These are phyloP conservation scores for Dromas ardeola DNA, from an alignment of 2,113 vertebrate genomes.

Conservation along the genomic window DNA sequence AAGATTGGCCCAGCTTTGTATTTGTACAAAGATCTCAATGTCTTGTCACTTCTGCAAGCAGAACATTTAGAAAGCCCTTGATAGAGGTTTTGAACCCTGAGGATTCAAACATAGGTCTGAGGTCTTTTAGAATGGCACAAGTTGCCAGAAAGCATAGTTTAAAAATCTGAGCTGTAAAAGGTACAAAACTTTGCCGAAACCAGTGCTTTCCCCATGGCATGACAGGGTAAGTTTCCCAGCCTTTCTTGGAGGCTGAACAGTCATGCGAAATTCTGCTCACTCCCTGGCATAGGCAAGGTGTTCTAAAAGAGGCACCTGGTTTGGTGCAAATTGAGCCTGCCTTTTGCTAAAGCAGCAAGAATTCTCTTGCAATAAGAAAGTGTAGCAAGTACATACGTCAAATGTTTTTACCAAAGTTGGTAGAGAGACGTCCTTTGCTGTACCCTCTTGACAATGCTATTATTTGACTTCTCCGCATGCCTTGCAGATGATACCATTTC, in stretches of 20 bases:
- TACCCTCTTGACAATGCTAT: neutral
- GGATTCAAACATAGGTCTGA: neutral
- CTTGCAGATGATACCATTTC: neutral
- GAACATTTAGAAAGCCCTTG: neutral
- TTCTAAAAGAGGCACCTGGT: neutral
- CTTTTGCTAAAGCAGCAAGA: neutral
- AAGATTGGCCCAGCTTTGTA: neutral
- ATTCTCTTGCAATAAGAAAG: neutral
- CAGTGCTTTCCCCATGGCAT: neutral
- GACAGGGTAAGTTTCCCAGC: neutral
- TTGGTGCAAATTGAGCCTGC: neutral
- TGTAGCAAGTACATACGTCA: neutral
- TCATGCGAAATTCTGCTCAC: neutral
- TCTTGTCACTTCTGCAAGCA: neutral
- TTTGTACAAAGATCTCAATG: neutral
- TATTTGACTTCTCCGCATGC: neutral
- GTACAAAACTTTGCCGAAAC: neutral
- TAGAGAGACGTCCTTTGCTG: neutral
- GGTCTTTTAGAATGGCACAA: neutral
- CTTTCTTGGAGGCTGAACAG: neutral
- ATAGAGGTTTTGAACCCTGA: neutral
- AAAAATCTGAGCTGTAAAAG: neutral
- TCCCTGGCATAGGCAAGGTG: neutral
- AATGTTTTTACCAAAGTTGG: neutral
- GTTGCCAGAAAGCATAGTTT: neutral